A percentile compares a stretch with the other conserved stretches of the same genome.
Conservation (phyloP, 2,113 vertebrate species). For the Saccopteryx bilineata region DNA sequence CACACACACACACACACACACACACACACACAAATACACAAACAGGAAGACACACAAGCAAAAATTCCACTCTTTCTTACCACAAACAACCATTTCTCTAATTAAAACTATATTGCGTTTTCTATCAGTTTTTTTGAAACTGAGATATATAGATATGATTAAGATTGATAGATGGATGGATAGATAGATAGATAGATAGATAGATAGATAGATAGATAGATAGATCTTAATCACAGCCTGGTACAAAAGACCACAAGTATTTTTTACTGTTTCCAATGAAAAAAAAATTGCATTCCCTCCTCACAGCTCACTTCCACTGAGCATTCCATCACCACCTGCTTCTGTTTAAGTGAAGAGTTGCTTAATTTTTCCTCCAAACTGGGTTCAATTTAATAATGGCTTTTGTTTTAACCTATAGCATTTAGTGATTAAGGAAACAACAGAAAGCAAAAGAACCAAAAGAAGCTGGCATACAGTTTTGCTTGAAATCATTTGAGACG, state of each 20-base stretch:
- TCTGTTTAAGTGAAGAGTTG: constrained; percentile 75
- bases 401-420: constrained; percentile 71
- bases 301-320: constrained; percentile 41
- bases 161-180: neutral
- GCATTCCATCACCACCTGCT: constrained; percentile 76
- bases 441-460: constrained; percentile 29
- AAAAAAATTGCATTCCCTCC: constrained; percentile 47
- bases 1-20: neutral
- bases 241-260: constrained; percentile 36
- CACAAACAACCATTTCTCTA: neutral
- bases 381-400: constrained; percentile 72
- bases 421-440: constrained; percentile 62
- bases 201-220: neutral
- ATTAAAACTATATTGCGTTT: constrained; percentile 54
- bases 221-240: constrained; percentile 37
- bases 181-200: neutral
- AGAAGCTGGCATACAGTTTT: constrained; percentile 25
- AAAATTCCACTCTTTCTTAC: neutral
- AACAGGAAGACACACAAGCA: neutral
- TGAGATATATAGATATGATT: neutral
- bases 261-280: constrained; percentile 61
- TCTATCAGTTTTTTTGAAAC: constrained; percentile 38
- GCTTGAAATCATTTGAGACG: constrained; percentile 31
- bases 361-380: neutral
- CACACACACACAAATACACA: neutral